A percentile compares a stretch with the other conserved stretches of the same genome.
phyloP scores from a whole-genome alignment of 2,888 invertebrate genomes.

The Cerceris ruficornis region DNA sequence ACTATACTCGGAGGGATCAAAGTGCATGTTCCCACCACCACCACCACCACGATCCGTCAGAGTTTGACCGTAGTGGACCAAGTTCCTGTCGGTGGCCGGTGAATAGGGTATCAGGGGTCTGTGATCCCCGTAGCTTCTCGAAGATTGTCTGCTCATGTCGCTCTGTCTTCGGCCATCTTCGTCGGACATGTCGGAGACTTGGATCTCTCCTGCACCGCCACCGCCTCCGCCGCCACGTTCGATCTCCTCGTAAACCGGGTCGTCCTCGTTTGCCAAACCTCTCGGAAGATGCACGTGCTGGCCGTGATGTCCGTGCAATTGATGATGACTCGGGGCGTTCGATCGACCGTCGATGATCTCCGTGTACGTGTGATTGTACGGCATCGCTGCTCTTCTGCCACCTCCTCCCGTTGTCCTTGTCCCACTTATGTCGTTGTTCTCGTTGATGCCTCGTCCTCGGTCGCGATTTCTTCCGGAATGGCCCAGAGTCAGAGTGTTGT shows the following conservation, averaged over 20 bases:
- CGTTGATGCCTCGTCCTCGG: constrained; percentile 55
- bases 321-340: constrained; percentile 73
- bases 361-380: constrained; percentile 90
- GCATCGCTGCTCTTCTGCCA: constrained; percentile 82
- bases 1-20: constrained; percentile 74
- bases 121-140: constrained; percentile 91
- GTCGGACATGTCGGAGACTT: constrained; percentile 90
- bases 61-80: constrained; percentile 70
- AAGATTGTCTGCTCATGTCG: constrained; percentile 87
- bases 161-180: constrained; percentile 90
- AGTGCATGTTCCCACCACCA: constrained; percentile 62
- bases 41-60: constrained; percentile 59
- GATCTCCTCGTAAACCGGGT: constrained; percentile 92
- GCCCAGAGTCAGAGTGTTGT: constrained; percentile 82
- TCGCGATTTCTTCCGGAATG: constrained; percentile 71
- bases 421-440: constrained; percentile 73
- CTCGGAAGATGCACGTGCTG: constrained; percentile 82
- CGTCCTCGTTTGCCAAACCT: constrained; percentile 82
- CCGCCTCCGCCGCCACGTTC: constrained; percentile 83
- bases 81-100: constrained; percentile 85
- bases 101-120: constrained; percentile 91
- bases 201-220: constrained; percentile 83
- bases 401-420: constrained; percentile 80
- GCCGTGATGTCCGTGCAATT: constrained; percentile 83
- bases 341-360: constrained; percentile 86